A percentile compares a stretch with the other conserved stretches of the same genome.
These are phyloP conservation scores for Camponotus vicinus DNA, from an alignment of 1,140 invertebrate species.

Conservation along the genomic window DNA sequence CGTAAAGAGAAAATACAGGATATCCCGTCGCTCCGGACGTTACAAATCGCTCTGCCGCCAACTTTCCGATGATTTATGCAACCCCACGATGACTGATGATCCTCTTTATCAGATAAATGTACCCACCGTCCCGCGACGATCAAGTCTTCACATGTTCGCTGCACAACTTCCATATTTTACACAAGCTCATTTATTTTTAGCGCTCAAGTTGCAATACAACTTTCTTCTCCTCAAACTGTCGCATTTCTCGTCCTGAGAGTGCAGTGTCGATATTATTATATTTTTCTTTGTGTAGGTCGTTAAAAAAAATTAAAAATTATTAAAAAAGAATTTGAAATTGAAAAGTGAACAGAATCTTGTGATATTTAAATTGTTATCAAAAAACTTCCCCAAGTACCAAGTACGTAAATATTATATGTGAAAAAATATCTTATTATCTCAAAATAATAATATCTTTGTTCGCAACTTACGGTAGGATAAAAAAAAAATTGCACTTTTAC, in stretches of 20 bases:
- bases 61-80: slow-evolving; percentile 56
- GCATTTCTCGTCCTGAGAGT: neutral
- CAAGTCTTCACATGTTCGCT: slow-evolving; percentile 47
- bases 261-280: slow-evolving; percentile 1
- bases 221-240: neutral
- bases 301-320: neutral
- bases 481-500: too few relatives aligned
- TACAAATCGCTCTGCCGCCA: slow-evolving; percentile 52
- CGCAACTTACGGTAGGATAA: too few relatives aligned
- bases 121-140: slow-evolving; percentile 35
- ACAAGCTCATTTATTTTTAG: slow-evolving; percentile 30
- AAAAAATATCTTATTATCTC: neutral
- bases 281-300: neutral
- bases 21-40: slow-evolving; percentile 11
- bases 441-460: slow-evolving; percentile 19
- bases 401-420: too few relatives aligned
- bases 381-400: neutral
- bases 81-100: slow-evolving; percentile 53
- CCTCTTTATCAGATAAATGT: slow-evolving; percentile 58
- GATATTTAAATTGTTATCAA: neutral
- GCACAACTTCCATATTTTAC: slow-evolving; percentile 42
- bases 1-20: slow-evolving; percentile 2
- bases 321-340: too few relatives aligned
- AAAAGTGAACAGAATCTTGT: neutral
- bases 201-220: neutral